phyloP scores from a whole-genome alignment of 2,113 vertebrate genomes.

The Melanostigma gelatinosum region DNA sequence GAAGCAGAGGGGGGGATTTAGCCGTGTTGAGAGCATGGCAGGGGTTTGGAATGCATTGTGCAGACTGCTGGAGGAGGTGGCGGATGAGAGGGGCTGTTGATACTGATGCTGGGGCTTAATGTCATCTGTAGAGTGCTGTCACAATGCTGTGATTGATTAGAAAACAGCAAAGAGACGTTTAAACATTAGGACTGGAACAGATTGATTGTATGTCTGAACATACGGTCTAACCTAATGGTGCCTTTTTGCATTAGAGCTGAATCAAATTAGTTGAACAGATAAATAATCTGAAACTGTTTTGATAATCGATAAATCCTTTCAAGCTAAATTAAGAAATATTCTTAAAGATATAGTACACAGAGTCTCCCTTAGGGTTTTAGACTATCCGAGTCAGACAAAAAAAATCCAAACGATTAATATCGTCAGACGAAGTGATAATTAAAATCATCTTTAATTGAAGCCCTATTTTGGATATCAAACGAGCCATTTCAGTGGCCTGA shows the following conservation, averaged over 20 bases:
- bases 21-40: conserved; percentile 40
- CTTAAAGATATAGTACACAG: neutral
- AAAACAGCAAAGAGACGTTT: neutral
- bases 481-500: neutral
- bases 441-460: neutral
- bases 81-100: conserved; percentile 15
- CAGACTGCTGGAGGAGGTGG: conserved; percentile 22
- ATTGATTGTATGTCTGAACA: neutral
- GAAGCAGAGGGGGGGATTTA: conserved; percentile 65
- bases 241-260: neutral
- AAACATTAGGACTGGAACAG: neutral
- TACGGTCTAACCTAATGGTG: neutral
- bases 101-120: conserved; percentile 45
- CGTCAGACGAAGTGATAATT: too few species aligned
- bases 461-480: neutral
- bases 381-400: neutral
- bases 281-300: neutral
- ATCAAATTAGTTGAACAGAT: neutral
- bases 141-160: neutral
- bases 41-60: conserved; percentile 56
- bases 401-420: neutral
- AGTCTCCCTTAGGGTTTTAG: neutral
- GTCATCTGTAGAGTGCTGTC: conserved; percentile 33
- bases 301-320: neutral
- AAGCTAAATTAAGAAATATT: neutral